phyloP scores from a whole-genome alignment of 2,113 vertebrate genomes.

The Xenus cinereus region DNA sequence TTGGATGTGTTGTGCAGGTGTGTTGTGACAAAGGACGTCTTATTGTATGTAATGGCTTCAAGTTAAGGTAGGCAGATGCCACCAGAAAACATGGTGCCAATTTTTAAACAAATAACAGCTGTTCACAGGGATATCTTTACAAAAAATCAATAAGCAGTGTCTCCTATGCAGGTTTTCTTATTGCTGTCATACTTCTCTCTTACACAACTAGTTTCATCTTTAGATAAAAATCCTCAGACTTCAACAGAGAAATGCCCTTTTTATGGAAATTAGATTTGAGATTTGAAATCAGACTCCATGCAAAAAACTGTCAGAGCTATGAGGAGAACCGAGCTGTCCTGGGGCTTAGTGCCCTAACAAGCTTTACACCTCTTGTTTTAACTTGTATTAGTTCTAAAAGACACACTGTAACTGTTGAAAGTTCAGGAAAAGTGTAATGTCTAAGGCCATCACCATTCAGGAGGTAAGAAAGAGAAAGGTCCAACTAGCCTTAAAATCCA shows the following conservation, averaged over 20 bases:
- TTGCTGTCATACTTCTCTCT: neutral
- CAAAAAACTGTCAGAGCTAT: neutral
- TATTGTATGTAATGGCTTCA: neutral
- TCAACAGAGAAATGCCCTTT: neutral
- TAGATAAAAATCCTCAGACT: neutral
- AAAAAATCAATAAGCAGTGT: neutral
- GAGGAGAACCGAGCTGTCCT: neutral
- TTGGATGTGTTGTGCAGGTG: neutral
- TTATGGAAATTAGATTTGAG: neutral
- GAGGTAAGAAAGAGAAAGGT: neutral
- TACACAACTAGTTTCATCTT: neutral
- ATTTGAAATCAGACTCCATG: neutral
- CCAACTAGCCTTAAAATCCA: neutral
- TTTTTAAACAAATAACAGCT: neutral
- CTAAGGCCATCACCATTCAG: neutral
- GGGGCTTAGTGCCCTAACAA: neutral
- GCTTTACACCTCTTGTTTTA: neutral
- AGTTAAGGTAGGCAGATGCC: neutral
- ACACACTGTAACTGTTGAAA: neutral
- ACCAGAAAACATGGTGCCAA: accelerated
- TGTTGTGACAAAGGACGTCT: neutral
- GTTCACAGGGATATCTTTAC: neutral
- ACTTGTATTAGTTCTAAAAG: neutral
- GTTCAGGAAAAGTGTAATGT: neutral
- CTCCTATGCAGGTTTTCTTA: neutral